Evolutionary conservation across 2,888 invertebrate genomes (phyloP).

Genomic region (Caenorhabditis imperialis): DNA sequence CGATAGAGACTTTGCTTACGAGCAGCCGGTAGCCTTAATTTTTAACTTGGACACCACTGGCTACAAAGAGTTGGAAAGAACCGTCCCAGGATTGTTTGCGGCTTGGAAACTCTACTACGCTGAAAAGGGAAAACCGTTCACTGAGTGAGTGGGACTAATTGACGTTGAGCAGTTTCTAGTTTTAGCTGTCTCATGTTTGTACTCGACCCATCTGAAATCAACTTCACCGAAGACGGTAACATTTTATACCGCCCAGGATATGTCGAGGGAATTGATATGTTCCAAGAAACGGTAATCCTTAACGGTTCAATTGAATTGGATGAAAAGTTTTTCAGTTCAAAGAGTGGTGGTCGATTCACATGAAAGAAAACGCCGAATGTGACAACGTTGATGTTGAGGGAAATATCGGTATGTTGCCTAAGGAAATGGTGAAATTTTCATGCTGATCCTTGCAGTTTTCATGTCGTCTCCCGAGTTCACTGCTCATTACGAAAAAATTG

Average conservation of each 20-base stretch:
- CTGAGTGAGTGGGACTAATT: too few species aligned
- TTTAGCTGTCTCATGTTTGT: background rate
- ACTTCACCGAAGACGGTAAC: background rate
- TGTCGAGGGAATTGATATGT: too few species aligned
- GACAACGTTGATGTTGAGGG: background rate
- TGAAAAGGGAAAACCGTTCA: too few species aligned
- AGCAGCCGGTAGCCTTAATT: too few species aligned
- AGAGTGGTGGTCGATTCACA: background rate
- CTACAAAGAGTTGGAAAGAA: too few species aligned
- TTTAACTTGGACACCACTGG: too few species aligned
- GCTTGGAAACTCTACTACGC: too few species aligned
- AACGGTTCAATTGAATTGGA: background rate
- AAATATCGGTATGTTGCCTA: background rate
- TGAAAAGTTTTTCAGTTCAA: background rate
- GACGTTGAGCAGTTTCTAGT: too few species aligned
- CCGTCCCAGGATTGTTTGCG: too few species aligned
- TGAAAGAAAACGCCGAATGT: background rate
- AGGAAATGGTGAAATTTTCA: too few species aligned
- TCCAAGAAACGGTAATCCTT: too few species aligned
- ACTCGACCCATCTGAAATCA: background rate
- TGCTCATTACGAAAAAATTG: background rate
- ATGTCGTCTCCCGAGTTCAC: background rate
- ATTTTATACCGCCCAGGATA: background rate
- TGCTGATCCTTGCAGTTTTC: background rate
- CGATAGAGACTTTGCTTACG: too few species aligned